These are phyloP conservation scores for Corydoras sp. DNA, from an alignment of 2,113 vertebrate genomes.

Conservation along the genomic window DNA sequence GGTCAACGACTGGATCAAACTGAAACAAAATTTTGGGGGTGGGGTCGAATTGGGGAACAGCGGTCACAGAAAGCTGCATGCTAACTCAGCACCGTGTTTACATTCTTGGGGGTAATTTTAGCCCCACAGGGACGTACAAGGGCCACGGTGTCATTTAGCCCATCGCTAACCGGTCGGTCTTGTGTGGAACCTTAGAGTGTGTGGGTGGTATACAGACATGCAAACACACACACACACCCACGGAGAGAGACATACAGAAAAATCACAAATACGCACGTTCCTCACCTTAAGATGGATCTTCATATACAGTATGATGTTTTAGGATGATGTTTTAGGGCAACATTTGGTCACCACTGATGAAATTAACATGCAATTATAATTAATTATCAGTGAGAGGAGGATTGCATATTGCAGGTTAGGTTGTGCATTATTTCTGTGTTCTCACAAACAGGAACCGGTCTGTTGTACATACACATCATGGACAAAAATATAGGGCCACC, in stretches of 20 bases:
- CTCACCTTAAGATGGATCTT: neutral
- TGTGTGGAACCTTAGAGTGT: constrained; percentile 55
- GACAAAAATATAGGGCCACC: too few species aligned
- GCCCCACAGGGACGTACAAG: constrained; percentile 52
- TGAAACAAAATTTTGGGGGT: neutral
- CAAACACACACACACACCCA: constrained; percentile 16
- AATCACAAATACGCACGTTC: too few species aligned
- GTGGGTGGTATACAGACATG: constrained; percentile 56
- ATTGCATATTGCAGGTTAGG: too few species aligned
- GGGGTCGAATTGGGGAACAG: constrained; percentile 5
- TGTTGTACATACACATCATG: too few species aligned
- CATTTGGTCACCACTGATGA: too few species aligned
- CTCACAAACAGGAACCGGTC: too few species aligned
- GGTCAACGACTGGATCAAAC: neutral
- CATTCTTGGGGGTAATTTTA: constrained; percentile 73
- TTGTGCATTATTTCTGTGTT: too few species aligned
- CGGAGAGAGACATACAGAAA: neutral
- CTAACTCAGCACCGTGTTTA: constrained; percentile 71
- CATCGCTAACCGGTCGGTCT: constrained; percentile 55
- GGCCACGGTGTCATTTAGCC: constrained; percentile 54
- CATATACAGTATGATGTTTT: neutral
- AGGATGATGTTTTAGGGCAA: neutral
- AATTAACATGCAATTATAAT: too few species aligned
- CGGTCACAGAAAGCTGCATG: constrained; percentile 54
- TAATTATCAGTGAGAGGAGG: too few species aligned